Evolutionary conservation across 2,113 vertebrate genomes (phyloP).

Genomic region (Micromys minutus): DNA sequence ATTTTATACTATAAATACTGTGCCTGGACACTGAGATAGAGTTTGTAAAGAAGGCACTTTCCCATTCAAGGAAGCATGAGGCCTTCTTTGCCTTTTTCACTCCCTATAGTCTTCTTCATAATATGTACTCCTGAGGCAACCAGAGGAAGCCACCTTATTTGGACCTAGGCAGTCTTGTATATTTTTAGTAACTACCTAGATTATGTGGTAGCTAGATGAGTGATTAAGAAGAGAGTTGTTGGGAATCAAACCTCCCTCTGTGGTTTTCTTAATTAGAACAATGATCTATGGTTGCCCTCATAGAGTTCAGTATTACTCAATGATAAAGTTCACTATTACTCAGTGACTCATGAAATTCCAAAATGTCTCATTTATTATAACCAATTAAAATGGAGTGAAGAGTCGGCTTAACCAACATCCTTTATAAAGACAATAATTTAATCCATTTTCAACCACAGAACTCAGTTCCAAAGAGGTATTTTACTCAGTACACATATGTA

Average conservation of each 20-base stretch:
- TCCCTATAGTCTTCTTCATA: neutral
- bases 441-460: neutral
- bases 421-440: neutral
- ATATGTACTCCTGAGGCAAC: neutral
- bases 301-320: neutral
- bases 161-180: neutral
- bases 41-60: neutral
- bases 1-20: neutral
- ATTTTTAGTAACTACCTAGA: neutral
- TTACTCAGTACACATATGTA: neutral
- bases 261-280: neutral
- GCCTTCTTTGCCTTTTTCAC: neutral
- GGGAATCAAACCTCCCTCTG: conserved; percentile 14
- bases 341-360: neutral
- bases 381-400: conserved; percentile 6
- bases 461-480: neutral
- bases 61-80: neutral
- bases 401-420: neutral
- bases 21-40: neutral
- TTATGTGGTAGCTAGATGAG: neutral
- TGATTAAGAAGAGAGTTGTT: neutral
- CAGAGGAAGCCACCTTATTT: neutral
- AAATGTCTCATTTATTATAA: neutral
- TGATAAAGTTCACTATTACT: neutral
- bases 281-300: neutral